A percentile compares a stretch with the other conserved stretches of the same genome.
These are phyloP conservation scores for Nylanderia fulva DNA, from an alignment of 1,140 invertebrate genomes.

Conservation along the genomic window DNA sequence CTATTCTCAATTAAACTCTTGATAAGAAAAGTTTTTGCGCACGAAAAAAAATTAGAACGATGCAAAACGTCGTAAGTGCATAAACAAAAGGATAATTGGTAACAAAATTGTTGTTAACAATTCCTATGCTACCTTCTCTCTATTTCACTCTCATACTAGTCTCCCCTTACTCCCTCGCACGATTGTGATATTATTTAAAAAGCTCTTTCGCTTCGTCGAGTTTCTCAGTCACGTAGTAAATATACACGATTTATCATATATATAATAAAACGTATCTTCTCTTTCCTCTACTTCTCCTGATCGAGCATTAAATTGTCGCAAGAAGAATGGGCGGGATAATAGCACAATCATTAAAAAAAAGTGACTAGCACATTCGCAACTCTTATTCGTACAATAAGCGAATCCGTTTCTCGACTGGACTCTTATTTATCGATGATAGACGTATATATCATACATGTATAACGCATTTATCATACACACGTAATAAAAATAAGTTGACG, in stretches of 20 bases:
- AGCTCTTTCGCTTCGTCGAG: constrained; percentile 37
- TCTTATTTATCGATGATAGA: constrained; percentile 67
- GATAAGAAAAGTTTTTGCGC: background rate
- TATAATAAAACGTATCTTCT: constrained; percentile 37
- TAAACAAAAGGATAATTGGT: constrained; percentile 2
- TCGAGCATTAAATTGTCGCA: constrained; percentile 29
- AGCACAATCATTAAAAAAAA: constrained; percentile 54
- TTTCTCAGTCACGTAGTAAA: constrained; percentile 61
- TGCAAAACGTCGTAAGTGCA: background rate
- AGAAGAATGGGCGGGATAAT: constrained; percentile 17
- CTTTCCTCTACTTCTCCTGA: constrained; percentile 13
- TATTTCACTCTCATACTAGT: constrained; percentile 27
- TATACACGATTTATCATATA: constrained; percentile 33
- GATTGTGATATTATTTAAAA: constrained; percentile 74
- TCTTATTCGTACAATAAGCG: constrained; percentile 57
- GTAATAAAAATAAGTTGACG: constrained; percentile 72
- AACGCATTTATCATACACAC: constrained; percentile 64
- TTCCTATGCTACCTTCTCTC: constrained; percentile 1
- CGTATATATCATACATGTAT: constrained; percentile 66
- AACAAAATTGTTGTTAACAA: constrained; percentile 16
- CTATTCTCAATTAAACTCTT: background rate
- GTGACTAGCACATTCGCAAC: constrained; percentile 70
- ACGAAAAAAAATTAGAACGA: background rate
- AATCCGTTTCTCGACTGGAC: constrained; percentile 50
- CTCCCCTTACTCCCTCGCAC: constrained; percentile 57